Percentiles rank a stretch among this genome's conserved stretches.
phyloP scores from a whole-genome alignment of 92 coral and sea anemone genomes.

The Muricea muricata region DNA sequence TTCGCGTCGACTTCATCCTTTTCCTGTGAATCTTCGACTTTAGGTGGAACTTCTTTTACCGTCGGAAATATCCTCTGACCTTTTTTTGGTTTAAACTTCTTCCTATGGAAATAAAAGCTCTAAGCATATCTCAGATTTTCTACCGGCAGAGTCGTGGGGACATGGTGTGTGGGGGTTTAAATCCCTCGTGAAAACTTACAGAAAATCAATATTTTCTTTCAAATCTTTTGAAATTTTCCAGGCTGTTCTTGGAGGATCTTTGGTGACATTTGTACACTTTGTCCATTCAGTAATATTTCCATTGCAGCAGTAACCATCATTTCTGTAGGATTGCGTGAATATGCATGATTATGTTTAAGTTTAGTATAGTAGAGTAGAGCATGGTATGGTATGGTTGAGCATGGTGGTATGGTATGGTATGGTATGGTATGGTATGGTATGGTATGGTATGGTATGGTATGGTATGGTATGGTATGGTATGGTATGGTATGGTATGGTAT shows the following conservation, averaged over 20 bases:
- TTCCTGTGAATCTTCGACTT: background rate
- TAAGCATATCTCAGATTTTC: background rate
- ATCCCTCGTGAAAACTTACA: slow-evolving; percentile 65
- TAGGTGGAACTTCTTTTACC: slow-evolving; percentile 48
- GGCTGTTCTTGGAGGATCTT: slow-evolving; percentile 75
- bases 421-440: background rate
- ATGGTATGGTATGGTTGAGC: background rate
- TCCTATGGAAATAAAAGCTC: slow-evolving; percentile 49
- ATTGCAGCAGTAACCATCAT: slow-evolving; percentile 87
- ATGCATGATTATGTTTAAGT: background rate
- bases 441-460: background rate
- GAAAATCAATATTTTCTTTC: slow-evolving; percentile 72
- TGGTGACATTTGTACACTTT: slow-evolving; percentile 85
- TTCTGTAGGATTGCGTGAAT: slow-evolving; percentile 60
- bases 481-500: background rate
- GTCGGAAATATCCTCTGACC: slow-evolving; percentile 81
- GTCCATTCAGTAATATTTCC: slow-evolving; percentile 99
- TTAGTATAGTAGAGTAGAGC: background rate
- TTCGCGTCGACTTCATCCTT: slow-evolving; percentile 32
- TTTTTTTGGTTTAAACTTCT: slow-evolving; percentile 77
- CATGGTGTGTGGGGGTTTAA: too few species aligned
- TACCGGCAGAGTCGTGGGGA: too few species aligned
- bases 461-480: background rate
- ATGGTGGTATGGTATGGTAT: background rate
- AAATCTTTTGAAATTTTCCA: slow-evolving; percentile 81